Percentiles rank a stretch among this genome's conserved stretches.
Conservation (phyloP, 2,888 invertebrate species). For the Macroteleia sp. region DNA sequence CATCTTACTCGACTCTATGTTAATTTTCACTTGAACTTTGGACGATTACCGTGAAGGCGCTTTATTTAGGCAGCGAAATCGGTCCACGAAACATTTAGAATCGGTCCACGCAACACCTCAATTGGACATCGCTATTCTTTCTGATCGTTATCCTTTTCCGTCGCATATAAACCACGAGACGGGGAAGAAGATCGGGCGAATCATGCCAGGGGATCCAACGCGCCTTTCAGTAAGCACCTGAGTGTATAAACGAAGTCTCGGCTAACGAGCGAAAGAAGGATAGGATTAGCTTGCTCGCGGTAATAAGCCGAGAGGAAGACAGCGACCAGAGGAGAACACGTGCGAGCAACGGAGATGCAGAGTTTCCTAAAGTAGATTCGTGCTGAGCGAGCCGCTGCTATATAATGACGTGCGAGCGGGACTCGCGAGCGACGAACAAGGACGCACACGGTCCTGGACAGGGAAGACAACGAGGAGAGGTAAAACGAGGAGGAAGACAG, state of each 20-base stretch:
- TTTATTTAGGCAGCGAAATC: too few relatives aligned
- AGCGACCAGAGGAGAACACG: constrained; percentile 64
- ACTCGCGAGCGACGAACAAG: constrained; percentile 68
- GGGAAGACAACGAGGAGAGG: constrained; percentile 67
- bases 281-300: constrained; percentile 76
- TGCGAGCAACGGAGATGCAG: constrained; percentile 68
- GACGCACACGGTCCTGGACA: constrained; percentile 40
- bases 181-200: constrained; percentile 62
- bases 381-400: constrained; percentile 74
- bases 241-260: constrained; percentile 72
- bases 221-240: constrained; percentile 70
- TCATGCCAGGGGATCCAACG: constrained; percentile 55
- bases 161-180: constrained; percentile 49
- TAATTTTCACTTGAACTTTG: too few relatives aligned
- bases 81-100: too few relatives aligned
- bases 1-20: too few relatives aligned
- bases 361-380: constrained; percentile 80
- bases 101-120: constrained; percentile 37
- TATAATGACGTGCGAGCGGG: constrained; percentile 81
- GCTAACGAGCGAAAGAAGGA: constrained; percentile 79
- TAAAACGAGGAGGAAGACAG: constrained; percentile 70
- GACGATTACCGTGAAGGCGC: too few relatives aligned
- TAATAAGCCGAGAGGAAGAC: constrained; percentile 77
- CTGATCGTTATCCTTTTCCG: constrained; percentile 64
- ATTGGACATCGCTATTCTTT: constrained; percentile 56